Evolutionary conservation across 2,888 invertebrate genomes (phyloP).

Genomic region (Conomelus anceps): DNA sequence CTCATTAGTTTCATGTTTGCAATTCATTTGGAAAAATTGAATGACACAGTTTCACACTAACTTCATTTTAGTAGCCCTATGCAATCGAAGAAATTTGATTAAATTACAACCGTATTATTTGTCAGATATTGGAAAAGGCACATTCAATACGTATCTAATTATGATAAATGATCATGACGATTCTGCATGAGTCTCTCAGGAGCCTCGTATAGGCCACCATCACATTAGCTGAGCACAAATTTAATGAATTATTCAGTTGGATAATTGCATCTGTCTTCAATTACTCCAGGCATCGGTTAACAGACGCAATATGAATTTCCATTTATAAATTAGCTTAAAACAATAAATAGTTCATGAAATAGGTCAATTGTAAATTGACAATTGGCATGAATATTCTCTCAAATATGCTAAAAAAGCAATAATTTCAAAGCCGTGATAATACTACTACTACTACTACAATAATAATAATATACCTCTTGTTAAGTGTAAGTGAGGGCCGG

Average conservation of each 20-base stretch:
- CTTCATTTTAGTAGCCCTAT: neutral
- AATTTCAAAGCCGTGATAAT: too few relatives aligned
- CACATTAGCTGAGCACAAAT: neutral
- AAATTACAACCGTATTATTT: neutral
- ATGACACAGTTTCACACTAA: neutral
- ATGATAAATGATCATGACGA: neutral
- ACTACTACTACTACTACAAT: too few relatives aligned
- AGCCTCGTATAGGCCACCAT: neutral
- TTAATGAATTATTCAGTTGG: neutral
- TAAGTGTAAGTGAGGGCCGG: too few relatives aligned
- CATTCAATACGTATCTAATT: neutral
- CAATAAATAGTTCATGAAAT: neutral
- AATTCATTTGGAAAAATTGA: neutral
- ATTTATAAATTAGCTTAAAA: neutral
- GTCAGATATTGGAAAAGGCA: neutral
- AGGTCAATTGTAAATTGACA: neutral
- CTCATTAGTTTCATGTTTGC: neutral
- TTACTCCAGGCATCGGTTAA: neutral
- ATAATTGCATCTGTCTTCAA: neutral
- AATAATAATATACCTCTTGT: too few relatives aligned
- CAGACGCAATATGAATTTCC: neutral
- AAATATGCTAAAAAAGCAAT: neutral
- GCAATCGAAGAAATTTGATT: neutral
- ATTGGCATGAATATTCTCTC: neutral
- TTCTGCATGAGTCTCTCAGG: neutral